Percentiles rank a stretch among this genome's conserved stretches.
phyloP scores from a whole-genome alignment of 2,113 vertebrate species.

The Leucopsar rothschildi region DNA sequence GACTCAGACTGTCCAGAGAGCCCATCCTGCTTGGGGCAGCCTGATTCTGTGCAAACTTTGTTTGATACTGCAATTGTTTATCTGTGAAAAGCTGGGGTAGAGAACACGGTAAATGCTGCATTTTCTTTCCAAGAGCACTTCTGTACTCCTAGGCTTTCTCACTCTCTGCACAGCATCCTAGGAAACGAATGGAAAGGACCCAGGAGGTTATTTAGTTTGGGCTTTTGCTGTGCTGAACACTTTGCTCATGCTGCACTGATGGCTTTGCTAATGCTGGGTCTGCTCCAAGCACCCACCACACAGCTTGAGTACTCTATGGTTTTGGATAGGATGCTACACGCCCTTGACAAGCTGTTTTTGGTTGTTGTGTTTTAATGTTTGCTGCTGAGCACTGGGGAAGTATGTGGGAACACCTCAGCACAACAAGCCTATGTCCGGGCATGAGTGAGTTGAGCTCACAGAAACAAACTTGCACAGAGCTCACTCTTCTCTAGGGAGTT shows the following conservation, averaged over 20 bases:
- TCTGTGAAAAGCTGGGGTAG: not conserved
- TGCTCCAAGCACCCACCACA: not conserved
- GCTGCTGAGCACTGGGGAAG: not conserved
- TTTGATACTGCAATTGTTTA: not conserved
- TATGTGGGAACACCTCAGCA: not conserved
- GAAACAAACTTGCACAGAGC: not conserved
- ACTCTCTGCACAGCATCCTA: not conserved
- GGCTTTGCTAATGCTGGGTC: not conserved
- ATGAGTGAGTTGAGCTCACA: not conserved
- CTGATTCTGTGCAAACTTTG: not conserved
- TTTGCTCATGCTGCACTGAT: not conserved
- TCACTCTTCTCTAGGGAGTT: not conserved
- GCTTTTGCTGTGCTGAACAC: not conserved
- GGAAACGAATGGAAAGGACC: not conserved
- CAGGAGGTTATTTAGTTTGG: not conserved
- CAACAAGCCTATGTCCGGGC: not conserved
- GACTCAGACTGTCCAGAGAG: not conserved
- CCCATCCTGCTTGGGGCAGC: accelerated
- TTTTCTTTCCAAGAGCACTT: not conserved
- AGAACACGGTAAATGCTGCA: not conserved
- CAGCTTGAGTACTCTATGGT: not conserved
- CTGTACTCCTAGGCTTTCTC: not conserved
- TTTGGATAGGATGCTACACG: not conserved
- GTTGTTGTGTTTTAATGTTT: not conserved
- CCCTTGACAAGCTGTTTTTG: not conserved